A percentile compares a stretch with the other conserved stretches of the same genome.
Conservation (phyloP, 2,888 invertebrate genomes). For the Pseudococcus longispinus region DNA sequence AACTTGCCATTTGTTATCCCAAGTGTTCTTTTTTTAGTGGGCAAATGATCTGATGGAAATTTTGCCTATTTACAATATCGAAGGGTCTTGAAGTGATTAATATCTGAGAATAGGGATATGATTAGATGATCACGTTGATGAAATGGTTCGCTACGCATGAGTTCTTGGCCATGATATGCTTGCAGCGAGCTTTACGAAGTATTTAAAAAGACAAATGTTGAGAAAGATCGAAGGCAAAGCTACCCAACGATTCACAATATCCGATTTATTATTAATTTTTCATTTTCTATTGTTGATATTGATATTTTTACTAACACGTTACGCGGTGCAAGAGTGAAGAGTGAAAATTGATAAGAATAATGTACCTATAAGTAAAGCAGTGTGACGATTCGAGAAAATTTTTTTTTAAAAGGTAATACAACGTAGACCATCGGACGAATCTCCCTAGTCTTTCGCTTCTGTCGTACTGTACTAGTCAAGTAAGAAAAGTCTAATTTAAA, state of each 20-base stretch:
- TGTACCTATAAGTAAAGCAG: neutral
- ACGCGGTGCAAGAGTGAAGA: neutral
- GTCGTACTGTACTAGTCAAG: constrained; percentile 28
- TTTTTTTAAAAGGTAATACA: neutral
- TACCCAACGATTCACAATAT: constrained; percentile 4
- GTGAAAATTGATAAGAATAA: neutral
- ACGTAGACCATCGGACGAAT: constrained; percentile 3
- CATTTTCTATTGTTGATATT: neutral
- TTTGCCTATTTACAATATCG: neutral
- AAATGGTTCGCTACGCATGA: neutral
- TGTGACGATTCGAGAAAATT: neutral
- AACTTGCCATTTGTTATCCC: neutral
- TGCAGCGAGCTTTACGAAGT: neutral
- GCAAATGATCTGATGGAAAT: neutral
- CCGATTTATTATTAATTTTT: neutral
- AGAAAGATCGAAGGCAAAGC: neutral
- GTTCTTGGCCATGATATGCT: no score
- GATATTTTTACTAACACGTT: neutral
- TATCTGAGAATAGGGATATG: neutral
- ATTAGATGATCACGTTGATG: neutral
- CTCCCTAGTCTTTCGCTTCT: constrained; percentile 31
- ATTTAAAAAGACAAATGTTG: neutral
- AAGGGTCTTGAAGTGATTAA: neutral
- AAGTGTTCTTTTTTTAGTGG: neutral
- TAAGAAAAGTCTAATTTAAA: neutral